Evolutionary conservation across 2,113 vertebrate species (phyloP), one percentile per base, ranked within the genome.

Genomic region (Psilopsiagon aurifrons): DNA sequence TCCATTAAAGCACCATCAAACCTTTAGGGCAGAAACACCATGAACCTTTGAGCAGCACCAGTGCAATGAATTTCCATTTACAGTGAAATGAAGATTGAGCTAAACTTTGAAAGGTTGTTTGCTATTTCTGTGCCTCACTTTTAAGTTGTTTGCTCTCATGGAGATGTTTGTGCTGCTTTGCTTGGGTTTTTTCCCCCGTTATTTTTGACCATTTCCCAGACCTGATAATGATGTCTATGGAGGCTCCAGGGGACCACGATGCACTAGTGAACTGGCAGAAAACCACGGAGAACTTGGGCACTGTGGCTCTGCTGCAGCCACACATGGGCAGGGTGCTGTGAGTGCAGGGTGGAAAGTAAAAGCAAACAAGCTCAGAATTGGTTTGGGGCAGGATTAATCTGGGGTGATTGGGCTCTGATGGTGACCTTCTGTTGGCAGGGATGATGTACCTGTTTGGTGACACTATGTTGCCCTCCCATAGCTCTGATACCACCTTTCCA

Each of bases 221-320:
- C 27, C 37, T 0, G 1, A 2, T 0, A 1, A 13, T 14, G 67
- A 28, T 7, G 35, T 49, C 10, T 3, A 0, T 18, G 73, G 55
- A 66, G 69, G 44, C 23, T 23, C n/a, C 10, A 6, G 46, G 19
- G 69, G 22, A 27, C 29, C 15, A 11, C 1, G 2, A 8, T 25
- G 62, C 43, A 47, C 49, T 49, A 24, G 18, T 51, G 33, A 39
- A 25, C 35, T 3, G 29, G 43, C 25, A 79, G 71, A 49, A 59
- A 5, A 44, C 7, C 10, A 67, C 62, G 18, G 49, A 60, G 55
- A 29, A 25, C 31, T 27, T 13, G 44, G 11, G 41, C 1, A 2
- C 54, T 31, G 67, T 3, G 2, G 43, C 33, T 44, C 44, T 37
- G 70, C 54, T 25, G 62, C 13, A 11, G 44, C 27, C 47, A 11